A percentile compares a stretch with the other conserved stretches of the same genome.
Conservation (phyloP, 2,888 invertebrate species). For the Spicauda simplicius region DNA sequence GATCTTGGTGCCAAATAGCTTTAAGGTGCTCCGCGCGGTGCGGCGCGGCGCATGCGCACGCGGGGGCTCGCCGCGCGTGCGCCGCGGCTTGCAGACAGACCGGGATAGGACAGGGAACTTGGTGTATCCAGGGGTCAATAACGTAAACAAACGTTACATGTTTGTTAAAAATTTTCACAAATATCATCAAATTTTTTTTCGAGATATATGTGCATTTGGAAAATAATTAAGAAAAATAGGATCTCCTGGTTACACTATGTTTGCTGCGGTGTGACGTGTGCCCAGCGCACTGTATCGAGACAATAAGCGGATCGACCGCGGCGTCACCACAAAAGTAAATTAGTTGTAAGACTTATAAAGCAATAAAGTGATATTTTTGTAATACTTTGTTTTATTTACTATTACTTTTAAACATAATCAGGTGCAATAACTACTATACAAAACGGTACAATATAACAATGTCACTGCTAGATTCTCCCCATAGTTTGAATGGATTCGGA, state of each 20-base stretch:
- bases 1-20: conserved; percentile 51
- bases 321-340: conserved; percentile 7
- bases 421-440: not conserved
- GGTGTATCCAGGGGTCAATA: not conserved
- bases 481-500: too few species aligned
- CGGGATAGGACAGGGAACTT: not conserved
- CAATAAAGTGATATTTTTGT: conserved; percentile 53
- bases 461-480: too few species aligned
- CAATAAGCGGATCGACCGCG: conserved; percentile 24
- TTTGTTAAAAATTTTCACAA: not conserved
- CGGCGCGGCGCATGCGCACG: not conserved
- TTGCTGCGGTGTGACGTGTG: conserved; percentile 4
- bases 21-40: conserved; percentile 38
- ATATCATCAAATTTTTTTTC: not conserved
- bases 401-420: not conserved
- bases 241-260: conserved; percentile 3
- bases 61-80: too few species aligned
- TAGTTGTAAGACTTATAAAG: conserved; percentile 42
- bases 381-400: conserved; percentile 37
- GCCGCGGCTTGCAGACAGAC: not conserved
- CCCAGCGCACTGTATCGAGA: conserved; percentile 9
- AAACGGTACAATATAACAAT: too few species aligned
- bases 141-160: not conserved
- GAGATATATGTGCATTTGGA: not conserved
- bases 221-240: not conserved